Evolutionary conservation across 2,113 vertebrate species (phyloP).

Genomic region (Alligator sinensis): DNA sequence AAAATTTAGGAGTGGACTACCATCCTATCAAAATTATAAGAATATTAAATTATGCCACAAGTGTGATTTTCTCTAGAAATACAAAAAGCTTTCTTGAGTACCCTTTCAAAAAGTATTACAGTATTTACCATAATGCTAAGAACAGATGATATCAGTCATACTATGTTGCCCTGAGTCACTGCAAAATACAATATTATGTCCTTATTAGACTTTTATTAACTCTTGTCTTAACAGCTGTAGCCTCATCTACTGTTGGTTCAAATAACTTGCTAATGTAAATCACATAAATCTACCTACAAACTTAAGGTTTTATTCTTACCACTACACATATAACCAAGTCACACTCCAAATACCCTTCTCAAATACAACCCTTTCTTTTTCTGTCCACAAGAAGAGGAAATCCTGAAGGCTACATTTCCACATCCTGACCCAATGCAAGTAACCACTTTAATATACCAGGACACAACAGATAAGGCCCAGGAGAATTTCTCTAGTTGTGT

Average conservation of each 20-base stretch:
- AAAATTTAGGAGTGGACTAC: fast-evolving
- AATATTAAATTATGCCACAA: neutral
- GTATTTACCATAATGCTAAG: neutral
- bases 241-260: neutral
- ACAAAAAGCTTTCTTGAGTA: neutral
- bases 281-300: neutral
- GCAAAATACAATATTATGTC: neutral
- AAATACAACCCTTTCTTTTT: neutral
- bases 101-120: neutral
- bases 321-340: neutral
- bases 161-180: neutral
- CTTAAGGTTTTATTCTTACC: neutral
- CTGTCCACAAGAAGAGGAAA: constrained; percentile 28
- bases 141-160: neutral
- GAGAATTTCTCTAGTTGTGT: neutral
- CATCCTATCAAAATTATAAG: fast-evolving
- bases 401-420: neutral
- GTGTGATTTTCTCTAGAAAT: neutral
- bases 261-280: neutral
- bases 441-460: neutral
- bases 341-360: neutral
- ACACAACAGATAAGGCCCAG: neutral
- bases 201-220: neutral
- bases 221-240: neutral
- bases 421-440: constrained; percentile 12